These are phyloP conservation scores for Hylaeus anthracinus DNA, from an alignment of 1,140 invertebrate genomes.

Conservation along the genomic window DNA sequence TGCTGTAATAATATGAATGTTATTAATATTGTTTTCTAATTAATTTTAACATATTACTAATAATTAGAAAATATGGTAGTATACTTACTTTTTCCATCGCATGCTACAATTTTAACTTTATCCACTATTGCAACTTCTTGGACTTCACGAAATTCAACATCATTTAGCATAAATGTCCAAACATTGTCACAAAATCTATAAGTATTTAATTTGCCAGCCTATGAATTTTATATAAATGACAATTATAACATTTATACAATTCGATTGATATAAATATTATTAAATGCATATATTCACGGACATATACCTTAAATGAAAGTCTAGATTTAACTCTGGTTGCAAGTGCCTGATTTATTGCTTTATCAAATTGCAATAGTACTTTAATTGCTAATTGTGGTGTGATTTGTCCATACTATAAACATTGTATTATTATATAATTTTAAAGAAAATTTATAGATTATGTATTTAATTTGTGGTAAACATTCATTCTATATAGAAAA, in stretches of 20 bases:
- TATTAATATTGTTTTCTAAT: conserved; percentile 8
- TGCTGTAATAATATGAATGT: conserved; percentile 67
- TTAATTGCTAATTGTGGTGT: conserved; percentile 94
- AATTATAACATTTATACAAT: conserved; percentile 19
- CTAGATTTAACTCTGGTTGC: conserved; percentile 95
- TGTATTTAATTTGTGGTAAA: not conserved
- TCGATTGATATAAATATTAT: conserved; percentile 1
- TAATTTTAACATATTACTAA: conserved; percentile 10
- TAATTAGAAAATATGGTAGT: not conserved
- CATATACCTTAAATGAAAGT: conserved; percentile 93
- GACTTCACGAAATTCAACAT: conserved; percentile 98
- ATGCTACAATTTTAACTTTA: conserved; percentile 99
- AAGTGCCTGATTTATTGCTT: conserved; percentile 96
- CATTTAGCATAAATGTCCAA: conserved; percentile 99
- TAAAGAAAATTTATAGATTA: not conserved
- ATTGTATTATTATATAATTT: conserved; percentile 57
- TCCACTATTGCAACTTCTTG: conserved; percentile 97
- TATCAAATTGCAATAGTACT: conserved; percentile 97
- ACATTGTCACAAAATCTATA: conserved; percentile 99
- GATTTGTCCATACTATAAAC: conserved; percentile 96
- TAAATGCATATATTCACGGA: not conserved
- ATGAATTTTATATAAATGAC: conserved; percentile 61
- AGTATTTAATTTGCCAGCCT: conserved; percentile 97
- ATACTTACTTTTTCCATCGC: conserved; percentile 96
- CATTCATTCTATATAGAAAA: not conserved